These are phyloP conservation scores for Drosophila mauritiana DNA, from an alignment of 1,140 invertebrate species.

Conservation along the genomic window DNA sequence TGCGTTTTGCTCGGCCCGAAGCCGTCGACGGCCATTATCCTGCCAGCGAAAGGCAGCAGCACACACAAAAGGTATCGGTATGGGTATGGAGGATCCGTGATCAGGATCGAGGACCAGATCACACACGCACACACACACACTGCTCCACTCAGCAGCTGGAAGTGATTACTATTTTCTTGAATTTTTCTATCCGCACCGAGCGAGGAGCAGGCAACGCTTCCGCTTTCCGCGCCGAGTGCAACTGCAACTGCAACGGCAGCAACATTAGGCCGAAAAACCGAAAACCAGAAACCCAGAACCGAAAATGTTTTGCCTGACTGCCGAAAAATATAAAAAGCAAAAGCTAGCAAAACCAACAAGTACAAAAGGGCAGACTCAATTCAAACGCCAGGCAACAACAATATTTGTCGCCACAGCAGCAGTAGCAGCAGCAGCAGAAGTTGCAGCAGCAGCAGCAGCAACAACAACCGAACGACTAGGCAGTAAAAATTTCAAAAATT, in stretches of 20 bases:
- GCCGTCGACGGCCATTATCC: conserved; percentile 34
- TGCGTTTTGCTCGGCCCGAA: conserved; percentile 26
- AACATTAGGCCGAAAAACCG: conserved; percentile 59
- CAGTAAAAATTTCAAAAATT: conserved; percentile 54
- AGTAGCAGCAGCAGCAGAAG: conserved; percentile 28
- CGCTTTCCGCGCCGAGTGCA: conserved; percentile 76
- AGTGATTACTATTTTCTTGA: not conserved
- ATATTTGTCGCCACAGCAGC: conserved; percentile 58
- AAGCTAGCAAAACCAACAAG: conserved; percentile 20
- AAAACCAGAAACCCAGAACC: conserved; percentile 55
- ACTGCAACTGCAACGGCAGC: conserved; percentile 75
- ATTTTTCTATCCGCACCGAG: conserved; percentile 28
- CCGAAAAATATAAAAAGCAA: conserved; percentile 57
- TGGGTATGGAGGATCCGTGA: not conserved
- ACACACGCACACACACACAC: too few relatives aligned
- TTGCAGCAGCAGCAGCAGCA: conserved; percentile 15
- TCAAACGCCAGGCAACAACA: conserved; percentile 54
- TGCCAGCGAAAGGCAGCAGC: conserved; percentile 2
- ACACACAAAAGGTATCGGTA: not conserved
- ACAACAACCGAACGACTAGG: not conserved
- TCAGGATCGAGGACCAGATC: not conserved
- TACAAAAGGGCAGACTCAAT: conserved; percentile 52
- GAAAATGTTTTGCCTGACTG: conserved; percentile 76
- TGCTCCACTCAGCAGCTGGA: not conserved
- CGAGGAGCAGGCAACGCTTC: conserved; percentile 61